Conservation (phyloP, 2,113 vertebrate species). For the Eulemur rufifrons region DNA sequence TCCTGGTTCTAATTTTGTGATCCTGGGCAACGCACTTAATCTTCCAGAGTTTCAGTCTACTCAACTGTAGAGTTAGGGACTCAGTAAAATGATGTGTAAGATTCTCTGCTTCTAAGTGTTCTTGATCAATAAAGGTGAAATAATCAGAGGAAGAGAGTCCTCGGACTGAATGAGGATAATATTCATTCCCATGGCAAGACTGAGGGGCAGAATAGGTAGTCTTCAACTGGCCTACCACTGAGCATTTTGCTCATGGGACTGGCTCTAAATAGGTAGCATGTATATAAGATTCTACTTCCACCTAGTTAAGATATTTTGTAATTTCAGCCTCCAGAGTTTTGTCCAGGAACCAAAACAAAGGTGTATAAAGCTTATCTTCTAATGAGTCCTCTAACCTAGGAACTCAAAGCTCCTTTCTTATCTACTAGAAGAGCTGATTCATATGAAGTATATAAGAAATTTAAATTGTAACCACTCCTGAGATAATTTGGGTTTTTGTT, state of each 20-base stretch:
- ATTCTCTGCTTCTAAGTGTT: not conserved
- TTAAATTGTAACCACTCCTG: conserved; percentile 1
- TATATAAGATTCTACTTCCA: not conserved
- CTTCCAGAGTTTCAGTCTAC: not conserved
- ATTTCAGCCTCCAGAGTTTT: not conserved
- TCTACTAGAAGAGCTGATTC: not conserved
- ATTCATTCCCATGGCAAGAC: not conserved
- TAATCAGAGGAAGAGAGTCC: not conserved
- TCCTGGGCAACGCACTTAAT: not conserved
- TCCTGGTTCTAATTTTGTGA: not conserved
- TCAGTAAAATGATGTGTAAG: not conserved
- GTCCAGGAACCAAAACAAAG: not conserved
- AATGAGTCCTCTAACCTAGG: not conserved
- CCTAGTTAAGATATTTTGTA: conserved; percentile 6
- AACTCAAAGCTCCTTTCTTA: not conserved
- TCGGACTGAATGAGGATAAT: not conserved
- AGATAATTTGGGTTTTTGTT: not conserved
- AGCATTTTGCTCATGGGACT: not conserved
- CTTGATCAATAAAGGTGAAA: not conserved
- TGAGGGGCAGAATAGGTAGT: not conserved
- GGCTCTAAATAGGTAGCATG: not conserved
- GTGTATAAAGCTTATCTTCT: conserved; percentile 21
- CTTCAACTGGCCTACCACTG: not conserved
- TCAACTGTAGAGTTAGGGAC: not conserved
- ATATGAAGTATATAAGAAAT: not conserved